These are phyloP conservation scores for Drosophila heteroneura DNA, from an alignment of 2,888 invertebrate species.

Conservation along the genomic window DNA sequence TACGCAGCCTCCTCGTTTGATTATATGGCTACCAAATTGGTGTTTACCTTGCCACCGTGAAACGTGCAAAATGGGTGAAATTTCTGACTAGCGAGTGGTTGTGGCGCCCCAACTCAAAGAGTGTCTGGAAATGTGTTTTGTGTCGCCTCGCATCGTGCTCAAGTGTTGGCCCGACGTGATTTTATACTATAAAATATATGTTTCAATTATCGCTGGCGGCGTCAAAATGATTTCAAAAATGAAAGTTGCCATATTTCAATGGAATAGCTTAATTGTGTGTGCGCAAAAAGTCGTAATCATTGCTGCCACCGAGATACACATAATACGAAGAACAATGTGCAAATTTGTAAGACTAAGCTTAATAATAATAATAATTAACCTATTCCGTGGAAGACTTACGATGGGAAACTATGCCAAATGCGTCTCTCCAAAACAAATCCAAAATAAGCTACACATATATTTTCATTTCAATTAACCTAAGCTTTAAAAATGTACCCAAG, in stretches of 20 bases:
- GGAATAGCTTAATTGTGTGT: conserved; percentile 69
- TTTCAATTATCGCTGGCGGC: conserved; percentile 78
- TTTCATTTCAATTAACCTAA: neutral
- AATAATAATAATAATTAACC: neutral
- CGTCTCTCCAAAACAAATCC: neutral
- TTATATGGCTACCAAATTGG: conserved; percentile 31
- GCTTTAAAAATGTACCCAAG: neutral
- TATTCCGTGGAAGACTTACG: neutral
- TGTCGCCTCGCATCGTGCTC: conserved; percentile 54
- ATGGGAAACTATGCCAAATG: neutral
- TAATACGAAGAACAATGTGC: conserved; percentile 41
- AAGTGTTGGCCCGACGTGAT: conserved; percentile 67
- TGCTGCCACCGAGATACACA: conserved; percentile 6
- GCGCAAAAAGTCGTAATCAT: conserved; percentile 27
- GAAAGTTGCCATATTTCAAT: conserved; percentile 74
- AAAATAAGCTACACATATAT: neutral
- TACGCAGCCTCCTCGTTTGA: conserved; percentile 31
- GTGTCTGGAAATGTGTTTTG: conserved; percentile 12
- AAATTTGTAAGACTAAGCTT: conserved; percentile 3
- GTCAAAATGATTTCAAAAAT: conserved; percentile 59
- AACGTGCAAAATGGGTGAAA: conserved; percentile 79
- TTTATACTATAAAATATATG: conserved; percentile 77
- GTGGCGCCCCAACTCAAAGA: neutral
- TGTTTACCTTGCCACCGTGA: conserved; percentile 26
- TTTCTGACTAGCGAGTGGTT: conserved; percentile 43